Percentiles rank a stretch among this genome's conserved stretches.
phyloP scores from a whole-genome alignment of 2,797 vertebrate genomes.

The Clarias platycephalus region DNA sequence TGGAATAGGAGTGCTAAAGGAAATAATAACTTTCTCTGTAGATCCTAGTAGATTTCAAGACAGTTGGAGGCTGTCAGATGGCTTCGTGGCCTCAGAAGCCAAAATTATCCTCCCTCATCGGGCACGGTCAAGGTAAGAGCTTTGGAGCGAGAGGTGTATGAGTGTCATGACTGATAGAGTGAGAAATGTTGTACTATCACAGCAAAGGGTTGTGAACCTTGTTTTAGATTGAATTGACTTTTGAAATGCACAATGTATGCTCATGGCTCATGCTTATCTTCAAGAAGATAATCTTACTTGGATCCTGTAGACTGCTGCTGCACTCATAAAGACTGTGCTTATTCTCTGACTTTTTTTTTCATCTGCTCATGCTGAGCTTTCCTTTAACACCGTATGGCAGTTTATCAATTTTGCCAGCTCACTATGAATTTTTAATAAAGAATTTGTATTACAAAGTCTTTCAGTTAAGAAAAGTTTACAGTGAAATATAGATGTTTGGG shows the following conservation, averaged over 20 bases:
- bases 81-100: conserved; percentile 95
- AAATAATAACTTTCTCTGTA: conserved; percentile 55
- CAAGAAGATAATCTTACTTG: not conserved
- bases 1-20: not conserved
- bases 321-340: not conserved
- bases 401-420: not conserved
- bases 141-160: too few species aligned
- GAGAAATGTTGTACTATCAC: not conserved
- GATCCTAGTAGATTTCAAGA: conserved; percentile 96
- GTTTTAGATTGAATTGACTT: not conserved
- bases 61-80: conserved; percentile 95
- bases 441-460: not conserved
- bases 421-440: not conserved
- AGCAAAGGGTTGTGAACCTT: not conserved
- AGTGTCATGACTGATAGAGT: too few species aligned
- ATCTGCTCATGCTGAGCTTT: not conserved
- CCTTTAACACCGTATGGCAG: not conserved
- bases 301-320: not conserved
- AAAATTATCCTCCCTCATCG: conserved; percentile 94
- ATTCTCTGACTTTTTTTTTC: not conserved
- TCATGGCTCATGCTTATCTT: not conserved
- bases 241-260: not conserved
- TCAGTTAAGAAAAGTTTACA: not conserved
- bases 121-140: conserved; percentile 88
- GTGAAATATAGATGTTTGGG: not conserved